phyloP scores from a whole-genome alignment of 2,888 invertebrate genomes.

The Tineola bisselliella region DNA sequence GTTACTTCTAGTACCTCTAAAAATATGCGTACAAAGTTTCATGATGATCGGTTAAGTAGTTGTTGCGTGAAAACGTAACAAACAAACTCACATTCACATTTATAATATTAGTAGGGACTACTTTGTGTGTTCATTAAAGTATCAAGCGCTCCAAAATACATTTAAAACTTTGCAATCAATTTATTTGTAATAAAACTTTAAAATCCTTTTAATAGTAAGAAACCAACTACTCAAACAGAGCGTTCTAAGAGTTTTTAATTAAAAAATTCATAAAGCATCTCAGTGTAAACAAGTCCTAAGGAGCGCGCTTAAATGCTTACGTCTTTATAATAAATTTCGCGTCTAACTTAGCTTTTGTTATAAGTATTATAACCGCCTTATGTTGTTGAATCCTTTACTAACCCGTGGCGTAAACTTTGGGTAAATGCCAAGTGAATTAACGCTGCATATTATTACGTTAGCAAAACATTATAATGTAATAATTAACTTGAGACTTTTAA shows the following conservation, averaged over 20 bases:
- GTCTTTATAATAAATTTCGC: constrained; percentile 12
- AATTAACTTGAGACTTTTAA: too few species aligned
- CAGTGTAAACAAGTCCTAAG: not conserved
- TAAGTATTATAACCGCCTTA: constrained; percentile 7
- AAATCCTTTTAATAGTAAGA: not conserved
- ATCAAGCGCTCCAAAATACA: too few species aligned
- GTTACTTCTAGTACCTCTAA: too few species aligned
- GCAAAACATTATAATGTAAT: not conserved
- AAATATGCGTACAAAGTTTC: too few species aligned
- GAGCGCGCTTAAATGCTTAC: constrained; percentile 8
- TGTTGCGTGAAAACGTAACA: too few species aligned
- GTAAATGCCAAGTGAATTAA: constrained; percentile 1
- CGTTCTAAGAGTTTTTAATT: not conserved
- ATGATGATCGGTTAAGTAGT: too few species aligned
- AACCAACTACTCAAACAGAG: not conserved
- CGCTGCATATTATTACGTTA: not conserved
- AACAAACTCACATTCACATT: too few species aligned
- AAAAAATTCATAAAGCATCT: not conserved
- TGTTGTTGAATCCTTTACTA: not conserved
- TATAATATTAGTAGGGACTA: too few species aligned
- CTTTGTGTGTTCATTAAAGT: too few species aligned
- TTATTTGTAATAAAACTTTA: too few species aligned
- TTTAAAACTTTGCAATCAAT: too few species aligned
- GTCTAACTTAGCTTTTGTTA: constrained; percentile 9
- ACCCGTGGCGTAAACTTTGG: constrained; percentile 1